Evolutionary conservation across 2,888 invertebrate species (phyloP).

Genomic region (Protonemura montana): DNA sequence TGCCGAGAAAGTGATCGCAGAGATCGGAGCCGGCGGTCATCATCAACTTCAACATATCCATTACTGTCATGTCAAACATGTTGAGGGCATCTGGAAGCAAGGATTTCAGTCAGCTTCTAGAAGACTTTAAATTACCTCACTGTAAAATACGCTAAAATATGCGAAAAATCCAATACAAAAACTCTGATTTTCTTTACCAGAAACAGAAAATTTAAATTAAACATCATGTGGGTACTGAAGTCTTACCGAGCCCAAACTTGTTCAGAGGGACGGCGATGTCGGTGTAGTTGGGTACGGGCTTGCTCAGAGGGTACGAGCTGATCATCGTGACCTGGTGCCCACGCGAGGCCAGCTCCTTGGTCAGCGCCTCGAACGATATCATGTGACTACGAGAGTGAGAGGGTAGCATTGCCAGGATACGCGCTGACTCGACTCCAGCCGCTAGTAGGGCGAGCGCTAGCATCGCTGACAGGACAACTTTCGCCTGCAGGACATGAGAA

Average conservation of each 20-base stretch:
- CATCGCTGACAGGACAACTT: background rate
- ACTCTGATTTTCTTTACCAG: background rate
- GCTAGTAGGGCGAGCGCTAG: conserved; percentile 44
- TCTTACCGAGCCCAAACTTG: conserved; percentile 4
- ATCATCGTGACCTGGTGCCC: conserved; percentile 61
- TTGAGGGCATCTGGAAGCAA: background rate
- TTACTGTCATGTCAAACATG: background rate
- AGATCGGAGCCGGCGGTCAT: background rate
- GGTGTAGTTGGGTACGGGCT: conserved; percentile 56
- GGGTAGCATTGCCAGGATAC: conserved; percentile 60
- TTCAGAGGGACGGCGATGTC: conserved; percentile 53
- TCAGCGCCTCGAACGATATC: conserved; percentile 59
- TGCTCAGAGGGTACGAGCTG: conserved; percentile 57
- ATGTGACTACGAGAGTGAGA: conserved; percentile 62
- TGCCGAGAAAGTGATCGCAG: conserved; percentile 42
- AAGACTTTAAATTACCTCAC: no score
- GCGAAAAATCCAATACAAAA: background rate
- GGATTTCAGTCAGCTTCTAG: background rate
- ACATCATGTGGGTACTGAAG: background rate
- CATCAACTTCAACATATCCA: conserved; percentile 25
- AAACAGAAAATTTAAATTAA: no score
- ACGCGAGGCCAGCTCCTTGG: conserved; percentile 58
- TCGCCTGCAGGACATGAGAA: no score
- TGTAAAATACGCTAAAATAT: no score
- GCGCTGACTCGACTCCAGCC: conserved; percentile 50